Conservation (phyloP, 2,888 invertebrate genomes). For the Marasmarcha lunaedactyla region DNA sequence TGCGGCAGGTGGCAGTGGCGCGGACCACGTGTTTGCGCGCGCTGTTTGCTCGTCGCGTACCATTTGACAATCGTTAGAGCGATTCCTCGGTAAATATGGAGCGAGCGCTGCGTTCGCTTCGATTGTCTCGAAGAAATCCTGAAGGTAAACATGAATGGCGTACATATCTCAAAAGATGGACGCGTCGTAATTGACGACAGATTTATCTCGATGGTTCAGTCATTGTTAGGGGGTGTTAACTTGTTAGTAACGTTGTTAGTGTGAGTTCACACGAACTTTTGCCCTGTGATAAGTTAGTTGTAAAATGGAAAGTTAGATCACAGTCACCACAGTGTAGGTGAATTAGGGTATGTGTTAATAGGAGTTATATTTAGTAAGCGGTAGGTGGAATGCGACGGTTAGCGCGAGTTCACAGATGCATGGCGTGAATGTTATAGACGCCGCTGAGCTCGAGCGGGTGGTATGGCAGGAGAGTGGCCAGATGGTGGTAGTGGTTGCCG, state of each 20-base stretch:
- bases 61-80: slow-evolving; percentile 65
- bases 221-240: slow-evolving; percentile 60
- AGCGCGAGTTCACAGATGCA: slow-evolving; percentile 80
- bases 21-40: slow-evolving; percentile 44
- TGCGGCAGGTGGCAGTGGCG: slow-evolving; percentile 21
- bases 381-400: slow-evolving; percentile 66
- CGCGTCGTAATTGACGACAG: slow-evolving; percentile 61
- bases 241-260: slow-evolving; percentile 64
- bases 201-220: slow-evolving; percentile 67
- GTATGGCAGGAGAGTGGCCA: slow-evolving; percentile 74
- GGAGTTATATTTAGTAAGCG: slow-evolving; percentile 31
- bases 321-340: slow-evolving; percentile 48
- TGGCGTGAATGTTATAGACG: slow-evolving; percentile 80
- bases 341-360: slow-evolving; percentile 45
- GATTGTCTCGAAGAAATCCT: slow-evolving; percentile 53
- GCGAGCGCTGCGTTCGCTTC: slow-evolving; percentile 51
- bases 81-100: slow-evolving; percentile 56
- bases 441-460: slow-evolving; percentile 76
- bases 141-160: slow-evolving; percentile 56
- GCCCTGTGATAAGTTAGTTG: slow-evolving; percentile 47
- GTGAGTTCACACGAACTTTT: slow-evolving; percentile 58
- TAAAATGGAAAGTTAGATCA: slow-evolving; percentile 46
- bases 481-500: slow-evolving; percentile 73
- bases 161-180: slow-evolving; percentile 50
- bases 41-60: slow-evolving; percentile 57